phyloP scores from a whole-genome alignment of 2,888 invertebrate genomes.

The Scaptomyza cyrtandrae region DNA sequence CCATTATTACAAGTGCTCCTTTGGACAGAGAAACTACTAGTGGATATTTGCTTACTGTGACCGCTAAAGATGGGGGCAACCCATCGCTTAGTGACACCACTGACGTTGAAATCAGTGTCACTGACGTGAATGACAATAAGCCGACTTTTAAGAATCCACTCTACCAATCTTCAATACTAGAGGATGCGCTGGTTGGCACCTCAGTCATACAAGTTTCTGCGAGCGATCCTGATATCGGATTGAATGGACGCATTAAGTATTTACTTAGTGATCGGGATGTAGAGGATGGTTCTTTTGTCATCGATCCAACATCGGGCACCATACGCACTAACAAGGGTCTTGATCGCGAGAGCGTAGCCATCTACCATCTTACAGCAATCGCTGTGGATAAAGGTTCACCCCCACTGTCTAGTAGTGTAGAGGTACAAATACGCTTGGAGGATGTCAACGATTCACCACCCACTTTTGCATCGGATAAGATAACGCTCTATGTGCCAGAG shows the following conservation, averaged over 20 bases:
- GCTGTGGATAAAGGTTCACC: constrained; percentile 96
- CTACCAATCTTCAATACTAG: constrained; percentile 93
- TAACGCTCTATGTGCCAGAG: constrained; percentile 95
- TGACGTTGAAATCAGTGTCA: constrained; percentile 96
- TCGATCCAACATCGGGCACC: constrained; percentile 96
- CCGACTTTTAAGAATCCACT: constrained; percentile 93
- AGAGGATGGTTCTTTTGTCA: constrained; percentile 95
- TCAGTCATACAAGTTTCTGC: constrained; percentile 92
- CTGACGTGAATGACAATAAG: constrained; percentile 98
- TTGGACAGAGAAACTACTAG: constrained; percentile 94
- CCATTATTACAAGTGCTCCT: constrained; percentile 93
- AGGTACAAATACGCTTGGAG: constrained; percentile 92
- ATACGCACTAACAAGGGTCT: constrained; percentile 94
- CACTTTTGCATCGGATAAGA: constrained; percentile 94
- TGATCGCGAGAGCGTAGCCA: constrained; percentile 95
- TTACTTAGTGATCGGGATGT: constrained; percentile 89
- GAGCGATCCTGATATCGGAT: constrained; percentile 92
- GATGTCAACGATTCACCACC: constrained; percentile 97
- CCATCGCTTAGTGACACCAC: constrained; percentile 97
- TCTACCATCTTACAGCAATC: constrained; percentile 93
- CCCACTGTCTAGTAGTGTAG: constrained; percentile 88
- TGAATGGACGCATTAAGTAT: constrained; percentile 94
- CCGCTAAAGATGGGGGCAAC: constrained; percentile 95
- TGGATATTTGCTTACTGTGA: constrained; percentile 95
- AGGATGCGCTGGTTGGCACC: constrained; percentile 93